Evolutionary conservation across 1,140 invertebrate genomes (phyloP).

Genomic region (Hypsibius dujardini): DNA sequence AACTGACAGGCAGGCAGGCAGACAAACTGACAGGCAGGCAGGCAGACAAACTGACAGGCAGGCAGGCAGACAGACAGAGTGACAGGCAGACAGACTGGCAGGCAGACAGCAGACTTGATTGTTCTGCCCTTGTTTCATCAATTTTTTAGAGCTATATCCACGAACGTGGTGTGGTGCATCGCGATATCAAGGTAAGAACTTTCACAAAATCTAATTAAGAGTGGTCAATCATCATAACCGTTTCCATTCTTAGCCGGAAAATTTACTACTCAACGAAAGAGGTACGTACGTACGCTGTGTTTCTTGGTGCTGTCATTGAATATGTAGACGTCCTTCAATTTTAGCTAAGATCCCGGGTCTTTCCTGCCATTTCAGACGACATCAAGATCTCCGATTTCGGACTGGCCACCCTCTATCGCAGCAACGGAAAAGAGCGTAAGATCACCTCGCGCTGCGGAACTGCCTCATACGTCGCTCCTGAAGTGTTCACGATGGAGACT

Average conservation of each 20-base stretch:
- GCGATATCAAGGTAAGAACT: slow-evolving; percentile 54
- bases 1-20: background rate
- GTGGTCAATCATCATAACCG: too few species aligned
- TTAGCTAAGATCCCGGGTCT: background rate
- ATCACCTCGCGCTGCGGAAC: slow-evolving; percentile 79
- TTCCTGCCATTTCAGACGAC: slow-evolving; percentile 41
- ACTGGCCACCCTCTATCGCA: slow-evolving; percentile 61
- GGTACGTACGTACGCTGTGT: slow-evolving; percentile 27
- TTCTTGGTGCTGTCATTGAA: background rate
- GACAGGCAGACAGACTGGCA: background rate
- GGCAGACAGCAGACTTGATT: background rate
- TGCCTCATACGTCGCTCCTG: slow-evolving; percentile 84
- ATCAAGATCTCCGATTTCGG: slow-evolving; percentile 95
- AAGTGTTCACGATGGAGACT: slow-evolving; percentile 49
- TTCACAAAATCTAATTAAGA: too few species aligned
- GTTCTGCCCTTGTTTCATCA: slow-evolving; percentile 15
- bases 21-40: background rate
- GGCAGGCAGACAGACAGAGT: background rate
- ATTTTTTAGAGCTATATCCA: slow-evolving; percentile 52
- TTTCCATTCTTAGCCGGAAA: slow-evolving; percentile 49
- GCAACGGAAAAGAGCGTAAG: slow-evolving; percentile 48
- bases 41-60: too few species aligned
- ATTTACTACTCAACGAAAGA: slow-evolving; percentile 66
- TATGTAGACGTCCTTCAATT: background rate
- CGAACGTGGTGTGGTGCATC: slow-evolving; percentile 56